These are phyloP conservation scores for Dioctria rufipes DNA, from an alignment of 2,888 invertebrate genomes.

Conservation along the genomic window DNA sequence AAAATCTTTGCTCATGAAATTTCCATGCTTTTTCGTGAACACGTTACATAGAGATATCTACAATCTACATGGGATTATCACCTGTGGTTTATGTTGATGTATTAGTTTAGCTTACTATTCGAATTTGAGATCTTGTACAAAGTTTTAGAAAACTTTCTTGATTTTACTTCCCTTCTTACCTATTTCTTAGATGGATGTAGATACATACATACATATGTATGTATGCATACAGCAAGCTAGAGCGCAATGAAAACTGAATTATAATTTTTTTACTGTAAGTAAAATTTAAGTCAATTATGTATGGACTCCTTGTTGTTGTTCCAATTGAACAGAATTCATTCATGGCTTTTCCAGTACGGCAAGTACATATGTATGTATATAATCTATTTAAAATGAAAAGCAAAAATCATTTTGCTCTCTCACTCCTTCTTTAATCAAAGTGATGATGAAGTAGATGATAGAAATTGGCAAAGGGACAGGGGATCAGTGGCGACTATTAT, in stretches of 20 bases:
- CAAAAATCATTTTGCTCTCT: too few species aligned
- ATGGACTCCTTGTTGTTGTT: constrained; percentile 1
- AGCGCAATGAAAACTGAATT: constrained; percentile 37
- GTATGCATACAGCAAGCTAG: too few species aligned
- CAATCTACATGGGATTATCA: constrained; percentile 4
- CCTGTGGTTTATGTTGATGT: constrained; percentile 20
- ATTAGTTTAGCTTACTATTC: too few species aligned
- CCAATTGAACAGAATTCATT: constrained; percentile 40
- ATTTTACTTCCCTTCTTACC: neutral
- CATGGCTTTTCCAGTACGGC: constrained; percentile 5
- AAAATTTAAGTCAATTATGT: constrained; percentile 38
- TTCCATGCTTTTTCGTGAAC: constrained; percentile 1
- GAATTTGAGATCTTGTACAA: too few species aligned
- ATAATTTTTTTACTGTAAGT: constrained; percentile 24
- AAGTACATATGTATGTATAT: too few species aligned
- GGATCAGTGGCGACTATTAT: constrained; percentile 16
- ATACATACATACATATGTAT: too few species aligned
- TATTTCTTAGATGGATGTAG: neutral
- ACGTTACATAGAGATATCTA: constrained; percentile 1
- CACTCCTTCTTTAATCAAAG: too few species aligned
- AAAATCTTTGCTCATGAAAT: constrained; percentile 27
- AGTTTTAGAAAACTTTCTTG: neutral
- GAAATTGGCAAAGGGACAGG: neutral
- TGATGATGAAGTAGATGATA: neutral
- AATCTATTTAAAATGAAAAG: too few species aligned